These are phyloP conservation scores for Itoplectis maculator DNA, from an alignment of 2,888 invertebrate species.

Conservation along the genomic window DNA sequence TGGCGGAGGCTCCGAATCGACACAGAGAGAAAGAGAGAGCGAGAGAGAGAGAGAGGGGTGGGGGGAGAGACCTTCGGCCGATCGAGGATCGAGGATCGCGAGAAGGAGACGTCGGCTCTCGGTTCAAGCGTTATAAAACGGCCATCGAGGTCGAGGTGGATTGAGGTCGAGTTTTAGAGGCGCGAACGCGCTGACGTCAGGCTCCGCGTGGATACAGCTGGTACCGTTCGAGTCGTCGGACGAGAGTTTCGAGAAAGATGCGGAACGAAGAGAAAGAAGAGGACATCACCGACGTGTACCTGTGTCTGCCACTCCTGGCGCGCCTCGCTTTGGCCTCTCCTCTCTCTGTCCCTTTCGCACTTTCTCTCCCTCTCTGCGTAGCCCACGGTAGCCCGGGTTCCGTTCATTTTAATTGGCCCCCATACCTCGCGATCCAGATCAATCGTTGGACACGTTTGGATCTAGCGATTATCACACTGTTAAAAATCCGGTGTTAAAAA, in stretches of 20 bases:
- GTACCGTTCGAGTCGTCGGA: constrained; percentile 72
- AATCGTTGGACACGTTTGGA: not conserved
- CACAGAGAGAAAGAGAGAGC: not conserved
- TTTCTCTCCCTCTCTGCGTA: no score
- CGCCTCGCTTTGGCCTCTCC: constrained; percentile 8
- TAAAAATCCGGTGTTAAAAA: no score
- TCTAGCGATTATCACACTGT: not conserved
- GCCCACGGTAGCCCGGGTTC: constrained; percentile 35
- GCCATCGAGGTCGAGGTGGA: constrained; percentile 78
- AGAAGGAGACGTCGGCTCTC: constrained; percentile 7
- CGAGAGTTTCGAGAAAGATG: constrained; percentile 41
- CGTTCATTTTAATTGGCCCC: constrained; percentile 54
- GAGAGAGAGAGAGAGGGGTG: not conserved
- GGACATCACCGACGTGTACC: constrained; percentile 4
- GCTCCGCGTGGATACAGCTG: constrained; percentile 63
- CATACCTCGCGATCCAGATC: not conserved
- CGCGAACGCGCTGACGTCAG: constrained; percentile 69
- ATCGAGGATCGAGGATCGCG: constrained; percentile 30
- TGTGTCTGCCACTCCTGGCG: constrained; percentile 8
- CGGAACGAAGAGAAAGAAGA: constrained; percentile 22
- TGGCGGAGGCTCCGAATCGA: not conserved
- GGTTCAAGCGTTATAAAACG: constrained; percentile 38
- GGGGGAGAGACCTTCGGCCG: constrained; percentile 17
- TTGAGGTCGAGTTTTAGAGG: constrained; percentile 77
- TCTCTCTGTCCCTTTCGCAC: not conserved